Conservation (phyloP, 2,888 invertebrate genomes). For the Taenaris catops region DNA sequence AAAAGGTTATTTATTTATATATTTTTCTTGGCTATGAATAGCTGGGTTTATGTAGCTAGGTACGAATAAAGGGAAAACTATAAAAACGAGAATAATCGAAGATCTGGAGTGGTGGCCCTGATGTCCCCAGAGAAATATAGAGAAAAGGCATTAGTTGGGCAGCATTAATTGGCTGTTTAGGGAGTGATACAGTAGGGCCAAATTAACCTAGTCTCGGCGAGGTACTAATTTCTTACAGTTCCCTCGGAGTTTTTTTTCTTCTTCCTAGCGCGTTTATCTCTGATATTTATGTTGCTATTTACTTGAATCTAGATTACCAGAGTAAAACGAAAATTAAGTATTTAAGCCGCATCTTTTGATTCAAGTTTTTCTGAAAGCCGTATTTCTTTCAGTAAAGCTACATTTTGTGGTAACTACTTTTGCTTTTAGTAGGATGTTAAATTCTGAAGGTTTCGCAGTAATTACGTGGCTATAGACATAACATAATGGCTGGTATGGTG, state of each 20-base stretch:
- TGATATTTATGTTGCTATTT: slow-evolving; percentile 25
- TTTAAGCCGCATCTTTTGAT: slow-evolving; percentile 22
- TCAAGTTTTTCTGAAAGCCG: no score
- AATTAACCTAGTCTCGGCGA: slow-evolving; percentile 20
- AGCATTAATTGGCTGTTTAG: slow-evolving; percentile 27
- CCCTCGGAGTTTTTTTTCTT: slow-evolving; percentile 20
- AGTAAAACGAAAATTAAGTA: slow-evolving; percentile 21
- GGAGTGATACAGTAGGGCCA: slow-evolving; percentile 25
- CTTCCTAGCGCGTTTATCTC: slow-evolving; percentile 10
- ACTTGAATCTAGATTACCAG: slow-evolving; percentile 21
- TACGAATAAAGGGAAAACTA: no score
- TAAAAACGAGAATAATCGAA: slow-evolving; percentile 1
- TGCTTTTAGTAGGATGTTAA: no score
- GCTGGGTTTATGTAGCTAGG: no score
- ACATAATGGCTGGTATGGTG: no score
- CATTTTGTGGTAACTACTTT: no score
- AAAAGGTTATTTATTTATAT: no score
- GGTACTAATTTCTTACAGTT: slow-evolving; percentile 19
- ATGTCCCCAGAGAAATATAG: slow-evolving; percentile 21
- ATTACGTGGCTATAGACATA: no score
- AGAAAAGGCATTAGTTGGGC: slow-evolving; percentile 18
- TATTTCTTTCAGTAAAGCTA: no score
- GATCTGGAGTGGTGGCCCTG: slow-evolving; percentile 10
- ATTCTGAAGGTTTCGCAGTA: no score
- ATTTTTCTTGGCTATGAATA: no score